A percentile compares a stretch with the other conserved stretches of the same genome.
phyloP scores from a whole-genome alignment of 2,888 invertebrate species.

The Apamea monoglypha region DNA sequence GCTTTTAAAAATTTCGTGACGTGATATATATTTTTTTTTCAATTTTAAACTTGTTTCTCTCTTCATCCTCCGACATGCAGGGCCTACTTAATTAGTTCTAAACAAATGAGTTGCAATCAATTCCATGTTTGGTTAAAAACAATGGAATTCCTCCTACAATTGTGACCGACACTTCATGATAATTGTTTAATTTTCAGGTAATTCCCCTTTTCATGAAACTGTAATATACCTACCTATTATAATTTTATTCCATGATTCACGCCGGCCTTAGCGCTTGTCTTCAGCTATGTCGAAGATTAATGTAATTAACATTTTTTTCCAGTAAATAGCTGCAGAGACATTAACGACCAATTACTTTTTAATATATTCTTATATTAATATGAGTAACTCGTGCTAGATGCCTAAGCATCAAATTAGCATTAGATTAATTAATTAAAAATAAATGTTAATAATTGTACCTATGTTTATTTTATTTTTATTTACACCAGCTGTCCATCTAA shows the following conservation, averaged over 20 bases:
- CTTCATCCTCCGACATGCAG: background rate
- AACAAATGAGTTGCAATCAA: background rate
- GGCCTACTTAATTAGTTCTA: background rate
- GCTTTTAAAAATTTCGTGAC: background rate
- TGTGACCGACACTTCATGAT: background rate
- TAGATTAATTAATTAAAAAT: background rate
- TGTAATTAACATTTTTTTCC: conserved; percentile 37
- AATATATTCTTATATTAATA: conserved; percentile 4
- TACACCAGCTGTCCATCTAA: background rate
- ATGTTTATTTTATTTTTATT: background rate
- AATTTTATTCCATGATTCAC: conserved; percentile 27
- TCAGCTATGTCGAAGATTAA: conserved; percentile 20
- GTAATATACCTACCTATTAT: background rate
- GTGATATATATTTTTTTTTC: background rate
- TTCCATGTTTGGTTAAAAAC: conserved; percentile 14
- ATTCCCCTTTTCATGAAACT: conserved; percentile 31
- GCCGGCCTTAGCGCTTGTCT: conserved; percentile 11
- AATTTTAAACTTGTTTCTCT: background rate
- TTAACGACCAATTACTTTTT: conserved; percentile 30
- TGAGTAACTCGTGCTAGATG: conserved; percentile 12
- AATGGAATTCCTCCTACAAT: conserved; percentile 33
- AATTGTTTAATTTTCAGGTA: conserved; percentile 25
- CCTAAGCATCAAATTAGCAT: conserved; percentile 13
- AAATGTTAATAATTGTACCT: rapidly evolving
- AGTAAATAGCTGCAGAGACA: conserved; percentile 2